phyloP scores from a whole-genome alignment of 1,140 invertebrate genomes.

The Eufriesea mexicana region DNA sequence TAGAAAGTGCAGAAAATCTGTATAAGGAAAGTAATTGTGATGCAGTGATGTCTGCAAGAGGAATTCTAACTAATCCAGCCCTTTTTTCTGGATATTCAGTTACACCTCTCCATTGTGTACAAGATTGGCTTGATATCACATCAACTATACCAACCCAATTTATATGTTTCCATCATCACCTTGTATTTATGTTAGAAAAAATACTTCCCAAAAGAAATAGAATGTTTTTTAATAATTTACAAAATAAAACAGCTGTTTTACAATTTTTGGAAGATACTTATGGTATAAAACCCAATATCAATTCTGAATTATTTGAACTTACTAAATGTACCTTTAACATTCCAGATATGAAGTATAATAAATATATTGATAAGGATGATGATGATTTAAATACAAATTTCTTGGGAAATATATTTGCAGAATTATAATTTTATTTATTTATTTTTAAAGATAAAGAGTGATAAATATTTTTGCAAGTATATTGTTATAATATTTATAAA shows the following conservation, averaged over 20 bases:
- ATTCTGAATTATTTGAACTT: slow-evolving; percentile 62
- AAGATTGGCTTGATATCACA: slow-evolving; percentile 92
- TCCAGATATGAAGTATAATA: slow-evolving; percentile 14
- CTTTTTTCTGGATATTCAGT: slow-evolving; percentile 88
- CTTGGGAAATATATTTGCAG: slow-evolving; percentile 47
- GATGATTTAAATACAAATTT: slow-evolving; percentile 35
- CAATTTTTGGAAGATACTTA: slow-evolving; percentile 86
- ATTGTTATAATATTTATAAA: neutral
- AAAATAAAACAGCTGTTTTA: slow-evolving; percentile 87
- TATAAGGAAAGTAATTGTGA: slow-evolving; percentile 87
- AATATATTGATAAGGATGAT: slow-evolving; percentile 30
- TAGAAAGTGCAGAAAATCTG: slow-evolving; percentile 87
- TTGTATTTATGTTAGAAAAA: slow-evolving; percentile 96
- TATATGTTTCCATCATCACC: slow-evolving; percentile 94
- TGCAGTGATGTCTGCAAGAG: slow-evolving; percentile 95
- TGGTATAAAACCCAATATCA: slow-evolving; percentile 74
- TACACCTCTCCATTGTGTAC: slow-evolving; percentile 91
- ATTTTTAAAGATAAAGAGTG: neutral
- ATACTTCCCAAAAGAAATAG: slow-evolving; percentile 87
- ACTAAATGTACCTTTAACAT: slow-evolving; percentile 70
- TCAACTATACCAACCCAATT: slow-evolving; percentile 83
- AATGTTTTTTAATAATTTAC: slow-evolving; percentile 90
- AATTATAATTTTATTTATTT: slow-evolving; percentile 25
- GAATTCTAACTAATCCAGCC: slow-evolving; percentile 94
- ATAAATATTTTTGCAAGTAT: neutral